Percentiles rank a stretch among this genome's conserved stretches.
These are phyloP conservation scores for Plecturocebus donacophilus DNA, from an alignment of 2,113 vertebrate species.

Conservation along the genomic window DNA sequence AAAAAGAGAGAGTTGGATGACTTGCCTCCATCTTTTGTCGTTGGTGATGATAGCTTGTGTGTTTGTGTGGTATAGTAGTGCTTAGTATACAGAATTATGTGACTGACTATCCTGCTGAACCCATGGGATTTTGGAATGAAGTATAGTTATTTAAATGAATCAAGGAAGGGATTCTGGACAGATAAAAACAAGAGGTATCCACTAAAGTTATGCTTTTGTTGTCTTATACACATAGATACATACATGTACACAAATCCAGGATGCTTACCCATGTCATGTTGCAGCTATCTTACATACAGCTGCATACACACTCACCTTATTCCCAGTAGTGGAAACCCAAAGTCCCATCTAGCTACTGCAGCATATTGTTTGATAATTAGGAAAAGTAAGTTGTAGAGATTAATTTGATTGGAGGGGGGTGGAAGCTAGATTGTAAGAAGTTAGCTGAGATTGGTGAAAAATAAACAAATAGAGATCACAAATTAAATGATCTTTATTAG, in stretches of 20 bases:
- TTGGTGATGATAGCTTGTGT: background rate
- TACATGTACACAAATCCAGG: background rate
- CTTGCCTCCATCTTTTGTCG: background rate
- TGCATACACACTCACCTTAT: background rate
- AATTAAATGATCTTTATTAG: background rate
- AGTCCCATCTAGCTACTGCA: background rate
- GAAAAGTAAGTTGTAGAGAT: conserved; percentile 5
- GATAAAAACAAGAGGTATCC: background rate
- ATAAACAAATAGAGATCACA: conserved; percentile 2
- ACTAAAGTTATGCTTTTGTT: conserved; percentile 9
- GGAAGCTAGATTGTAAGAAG: conserved; percentile 3
- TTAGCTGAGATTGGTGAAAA: background rate
- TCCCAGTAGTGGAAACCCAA: background rate
- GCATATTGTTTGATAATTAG: background rate
- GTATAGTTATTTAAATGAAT: background rate
- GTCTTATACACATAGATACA: background rate
- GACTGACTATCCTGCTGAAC: background rate
- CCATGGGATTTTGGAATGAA: background rate
- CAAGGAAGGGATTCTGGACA: background rate
- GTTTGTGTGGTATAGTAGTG: background rate
- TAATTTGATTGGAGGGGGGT: background rate
- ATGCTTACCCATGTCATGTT: background rate
- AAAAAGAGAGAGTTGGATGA: background rate
- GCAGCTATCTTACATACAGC: background rate
- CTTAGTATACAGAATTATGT: background rate